Percentiles rank a stretch among this genome's conserved stretches.
Evolutionary conservation across 2,797 vertebrate species (phyloP).

Genomic region (Gymnocypris eckloni): DNA sequence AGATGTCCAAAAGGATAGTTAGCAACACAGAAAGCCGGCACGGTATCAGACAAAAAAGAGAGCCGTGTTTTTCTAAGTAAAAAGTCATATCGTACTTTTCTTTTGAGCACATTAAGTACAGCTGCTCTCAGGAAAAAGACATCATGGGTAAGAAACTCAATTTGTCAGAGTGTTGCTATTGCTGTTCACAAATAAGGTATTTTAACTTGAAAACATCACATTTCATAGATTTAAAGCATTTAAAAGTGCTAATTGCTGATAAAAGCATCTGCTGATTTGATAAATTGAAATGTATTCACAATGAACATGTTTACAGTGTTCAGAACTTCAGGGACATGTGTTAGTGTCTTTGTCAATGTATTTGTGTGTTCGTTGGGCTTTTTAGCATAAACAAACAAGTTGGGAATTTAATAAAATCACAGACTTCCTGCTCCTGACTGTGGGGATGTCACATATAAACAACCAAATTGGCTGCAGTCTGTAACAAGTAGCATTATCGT

Average conservation of each 20-base stretch:
- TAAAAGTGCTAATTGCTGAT: neutral
- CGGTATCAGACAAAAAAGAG: neutral
- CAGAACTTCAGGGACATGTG: neutral
- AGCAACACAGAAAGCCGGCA: constrained; percentile 1
- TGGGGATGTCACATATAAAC: neutral
- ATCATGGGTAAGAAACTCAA: constrained; percentile 52
- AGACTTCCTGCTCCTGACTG: neutral
- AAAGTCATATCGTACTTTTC: neutral
- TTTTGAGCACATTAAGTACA: neutral
- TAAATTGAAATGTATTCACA: neutral
- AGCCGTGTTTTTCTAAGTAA: neutral
- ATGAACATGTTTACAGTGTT: neutral
- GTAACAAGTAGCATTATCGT: neutral
- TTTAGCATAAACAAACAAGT: neutral
- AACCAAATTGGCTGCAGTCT: neutral
- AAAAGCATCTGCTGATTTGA: neutral
- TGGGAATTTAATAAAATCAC: neutral
- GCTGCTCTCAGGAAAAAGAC: neutral
- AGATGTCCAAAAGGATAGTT: neutral
- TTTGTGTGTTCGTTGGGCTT: neutral
- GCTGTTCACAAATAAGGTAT: neutral
- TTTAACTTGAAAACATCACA: neutral
- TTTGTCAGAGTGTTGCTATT: neutral
- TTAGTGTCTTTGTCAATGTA: neutral
- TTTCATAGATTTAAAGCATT: neutral